Evolutionary conservation across 2,888 invertebrate genomes (phyloP), one percentile per base, ranked within the genome.

Genomic region (Thera obeliscata): DNA sequence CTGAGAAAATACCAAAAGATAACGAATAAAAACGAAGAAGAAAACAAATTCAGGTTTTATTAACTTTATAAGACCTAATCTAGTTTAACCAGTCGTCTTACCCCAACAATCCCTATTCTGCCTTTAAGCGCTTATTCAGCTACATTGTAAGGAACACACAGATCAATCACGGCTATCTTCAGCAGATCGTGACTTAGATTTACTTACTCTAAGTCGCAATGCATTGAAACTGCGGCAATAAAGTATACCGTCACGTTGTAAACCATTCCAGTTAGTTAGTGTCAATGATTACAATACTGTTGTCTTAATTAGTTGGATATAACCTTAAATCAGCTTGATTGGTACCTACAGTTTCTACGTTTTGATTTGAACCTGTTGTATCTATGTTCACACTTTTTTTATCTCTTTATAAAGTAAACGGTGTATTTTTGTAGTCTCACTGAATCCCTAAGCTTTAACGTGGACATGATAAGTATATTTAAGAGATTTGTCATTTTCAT

Each of bases 241-340:
- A 74, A 71, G 57, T 66, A 64, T 11, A 54, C 63, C 46, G 67
- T 73, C 69, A 74, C 74, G 72, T 72, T 70, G 64, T 70, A 72
- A 66, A 66, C 69, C 64, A 69, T 70, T 65, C 71, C 60, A 74
- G 77, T 79, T 79, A 75, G 74, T 77, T 75, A 76, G 66, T 73
- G 78, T 75, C 75, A 66, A 64, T 66, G 71, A 77, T 73, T 73
- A 79, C 79, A 79, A 79, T 79, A 63, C 77, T 55, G 63, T 74
- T 76, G 71, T 72, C 74, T 78, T 77, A 78, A 79, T 79, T 77
- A 78, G 73, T 71, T 54, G 55, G 52, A 71, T 75, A 77, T 78
- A 76, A 74, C 73, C 75, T 72, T 74, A 75, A 73, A 72, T 75
- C 73, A 69, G 63, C 61, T 74, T 66, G 64, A 75, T 73, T 61